phyloP scores from a whole-genome alignment of 2,888 invertebrate species.

The Taphrorychus bicolor region DNA sequence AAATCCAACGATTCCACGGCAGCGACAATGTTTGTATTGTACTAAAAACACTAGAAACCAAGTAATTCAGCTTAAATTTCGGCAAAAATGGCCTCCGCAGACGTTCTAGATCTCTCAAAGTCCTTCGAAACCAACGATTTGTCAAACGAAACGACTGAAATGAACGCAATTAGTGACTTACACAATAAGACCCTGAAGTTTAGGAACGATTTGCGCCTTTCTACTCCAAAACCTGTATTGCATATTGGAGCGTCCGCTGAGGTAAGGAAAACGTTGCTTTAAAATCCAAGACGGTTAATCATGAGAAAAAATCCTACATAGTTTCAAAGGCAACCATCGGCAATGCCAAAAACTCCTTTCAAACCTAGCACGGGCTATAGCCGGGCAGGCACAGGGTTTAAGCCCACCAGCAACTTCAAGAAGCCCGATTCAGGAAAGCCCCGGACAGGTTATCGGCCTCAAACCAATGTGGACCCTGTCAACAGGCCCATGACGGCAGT shows the following conservation, averaged over 20 bases:
- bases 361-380: slow-evolving; percentile 50
- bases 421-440: slow-evolving; percentile 51
- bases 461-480: slow-evolving; percentile 53
- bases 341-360: slow-evolving; percentile 49
- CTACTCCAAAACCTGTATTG: slow-evolving; percentile 63
- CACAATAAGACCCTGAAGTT: slow-evolving; percentile 22
- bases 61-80: no score
- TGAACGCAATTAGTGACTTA: background rate
- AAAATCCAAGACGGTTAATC: background rate
- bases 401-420: slow-evolving; percentile 52
- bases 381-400: slow-evolving; percentile 52
- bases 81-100: slow-evolving; percentile 26
- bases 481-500: slow-evolving; percentile 95
- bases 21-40: slow-evolving; percentile 20
- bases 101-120: slow-evolving; percentile 35
- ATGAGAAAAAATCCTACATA: background rate
- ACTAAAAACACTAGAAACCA: background rate
- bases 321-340: slow-evolving; percentile 50
- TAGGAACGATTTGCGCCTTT: slow-evolving; percentile 47
- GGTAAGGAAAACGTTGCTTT: slow-evolving; percentile 54
- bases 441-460: slow-evolving; percentile 59
- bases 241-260: slow-evolving; percentile 65
- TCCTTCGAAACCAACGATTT: slow-evolving; percentile 20
- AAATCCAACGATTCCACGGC: background rate
- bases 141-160: slow-evolving; percentile 8